phyloP scores from a whole-genome alignment of 2,888 invertebrate genomes.

The Pristionchus arcanus region DNA sequence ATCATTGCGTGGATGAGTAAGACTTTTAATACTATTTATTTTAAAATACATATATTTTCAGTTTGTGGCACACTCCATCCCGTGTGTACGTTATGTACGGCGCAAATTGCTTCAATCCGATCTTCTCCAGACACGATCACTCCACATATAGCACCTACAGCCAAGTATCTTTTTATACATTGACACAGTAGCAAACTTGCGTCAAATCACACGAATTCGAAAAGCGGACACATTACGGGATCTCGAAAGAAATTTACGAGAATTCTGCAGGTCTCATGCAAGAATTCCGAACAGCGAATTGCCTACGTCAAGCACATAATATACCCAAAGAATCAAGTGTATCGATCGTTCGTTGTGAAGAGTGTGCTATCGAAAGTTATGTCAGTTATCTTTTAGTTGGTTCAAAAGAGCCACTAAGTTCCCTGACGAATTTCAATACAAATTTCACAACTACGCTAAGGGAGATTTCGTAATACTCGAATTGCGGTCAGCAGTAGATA shows the following conservation, averaged over 20 bases:
- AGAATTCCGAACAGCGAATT: neutral
- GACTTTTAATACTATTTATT: neutral
- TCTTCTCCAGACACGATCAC: neutral
- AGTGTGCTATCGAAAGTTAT: neutral
- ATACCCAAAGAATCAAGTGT: neutral
- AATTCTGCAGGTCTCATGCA: neutral
- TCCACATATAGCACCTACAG: neutral
- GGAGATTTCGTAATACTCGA: constrained; percentile 11
- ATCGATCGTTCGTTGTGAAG: neutral
- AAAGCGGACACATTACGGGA: neutral
- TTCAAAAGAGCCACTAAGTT: neutral
- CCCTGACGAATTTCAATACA: neutral
- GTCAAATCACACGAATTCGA: neutral
- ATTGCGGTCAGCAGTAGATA: neutral
- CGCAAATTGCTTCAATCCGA: neutral
- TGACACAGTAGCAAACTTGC: neutral
- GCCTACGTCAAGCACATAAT: neutral
- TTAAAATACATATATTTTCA: neutral
- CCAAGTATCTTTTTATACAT: neutral
- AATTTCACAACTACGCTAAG: neutral
- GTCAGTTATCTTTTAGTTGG: neutral
- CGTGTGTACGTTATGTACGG: neutral
- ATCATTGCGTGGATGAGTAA: neutral
- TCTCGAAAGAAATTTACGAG: neutral
- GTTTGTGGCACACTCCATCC: neutral